phyloP scores from a whole-genome alignment of 2,113 vertebrate species.

The Corythoichthys intestinalis region DNA sequence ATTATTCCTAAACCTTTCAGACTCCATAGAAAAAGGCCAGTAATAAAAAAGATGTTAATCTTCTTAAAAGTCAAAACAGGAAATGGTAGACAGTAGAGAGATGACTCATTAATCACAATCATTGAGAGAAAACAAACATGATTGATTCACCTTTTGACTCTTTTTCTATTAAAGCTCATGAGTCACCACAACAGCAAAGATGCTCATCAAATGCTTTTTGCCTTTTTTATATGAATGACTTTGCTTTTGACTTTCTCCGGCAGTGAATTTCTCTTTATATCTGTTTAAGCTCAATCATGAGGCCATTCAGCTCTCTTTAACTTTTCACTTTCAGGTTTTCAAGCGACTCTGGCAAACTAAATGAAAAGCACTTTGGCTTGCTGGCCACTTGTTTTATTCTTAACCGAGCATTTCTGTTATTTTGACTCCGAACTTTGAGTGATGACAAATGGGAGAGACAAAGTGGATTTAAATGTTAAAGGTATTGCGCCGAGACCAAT shows the following conservation, averaged over 20 bases:
- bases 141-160: conserved; percentile 27
- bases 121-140: conserved; percentile 43
- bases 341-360: conserved; percentile 11
- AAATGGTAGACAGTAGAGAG: conserved; percentile 53
- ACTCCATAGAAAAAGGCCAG: too few species aligned
- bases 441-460: conserved; percentile 18
- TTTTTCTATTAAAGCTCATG: conserved; percentile 35
- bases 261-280: conserved; percentile 46
- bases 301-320: conserved; percentile 29
- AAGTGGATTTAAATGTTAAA: conserved; percentile 10
- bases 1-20: too few species aligned
- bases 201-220: conserved; percentile 39
- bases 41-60: neutral
- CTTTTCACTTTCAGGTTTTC: conserved; percentile 39
- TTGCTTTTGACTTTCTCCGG: conserved; percentile 45
- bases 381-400: conserved; percentile 10
- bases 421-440: conserved; percentile 12
- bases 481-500: neutral
- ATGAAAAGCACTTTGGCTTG: conserved; percentile 40
- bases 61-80: conserved; percentile 54
- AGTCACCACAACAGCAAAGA: conserved; percentile 27
- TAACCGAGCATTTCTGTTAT: conserved; percentile 9
- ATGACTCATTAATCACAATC: conserved; percentile 61
- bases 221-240: conserved; percentile 33
- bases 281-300: conserved; percentile 41